Percentiles rank a stretch among this genome's conserved stretches.
phyloP scores from a whole-genome alignment of 2,113 vertebrate genomes.

The Thinocorus orbignyianus region DNA sequence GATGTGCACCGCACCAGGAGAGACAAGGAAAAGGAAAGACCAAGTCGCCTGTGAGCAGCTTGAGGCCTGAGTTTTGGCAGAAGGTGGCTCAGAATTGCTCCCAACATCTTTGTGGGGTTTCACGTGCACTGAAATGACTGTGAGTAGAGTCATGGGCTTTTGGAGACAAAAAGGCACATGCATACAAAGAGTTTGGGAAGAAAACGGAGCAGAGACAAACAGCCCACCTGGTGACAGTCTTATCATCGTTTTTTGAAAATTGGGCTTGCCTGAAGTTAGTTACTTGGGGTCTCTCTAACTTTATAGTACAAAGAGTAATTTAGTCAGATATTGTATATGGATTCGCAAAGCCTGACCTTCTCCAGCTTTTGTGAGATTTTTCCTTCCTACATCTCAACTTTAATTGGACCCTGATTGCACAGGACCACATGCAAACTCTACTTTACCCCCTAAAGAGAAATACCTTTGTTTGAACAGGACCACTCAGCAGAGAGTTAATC shows the following conservation, averaged over 20 bases:
- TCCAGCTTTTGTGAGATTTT: background rate
- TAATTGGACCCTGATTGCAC: background rate
- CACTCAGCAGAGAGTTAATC: background rate
- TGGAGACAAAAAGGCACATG: background rate
- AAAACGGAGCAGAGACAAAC: background rate
- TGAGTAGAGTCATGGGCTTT: background rate
- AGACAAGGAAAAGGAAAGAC: background rate
- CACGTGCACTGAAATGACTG: background rate
- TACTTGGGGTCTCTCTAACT: background rate
- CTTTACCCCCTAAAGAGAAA: background rate
- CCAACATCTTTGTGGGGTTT: background rate
- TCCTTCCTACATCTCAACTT: background rate
- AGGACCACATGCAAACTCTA: background rate
- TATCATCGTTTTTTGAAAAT: background rate
- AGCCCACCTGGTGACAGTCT: background rate
- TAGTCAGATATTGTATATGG: background rate
- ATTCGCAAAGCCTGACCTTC: background rate
- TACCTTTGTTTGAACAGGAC: background rate
- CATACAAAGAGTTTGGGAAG: background rate
- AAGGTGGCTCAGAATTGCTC: background rate
- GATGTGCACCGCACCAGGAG: rapidly evolving
- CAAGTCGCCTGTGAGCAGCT: background rate
- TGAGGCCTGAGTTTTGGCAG: rapidly evolving
- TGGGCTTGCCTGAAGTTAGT: background rate
- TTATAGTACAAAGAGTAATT: background rate